These are phyloP conservation scores for Argyresthia albistria DNA, from an alignment of 2,888 invertebrate species.

Conservation along the genomic window DNA sequence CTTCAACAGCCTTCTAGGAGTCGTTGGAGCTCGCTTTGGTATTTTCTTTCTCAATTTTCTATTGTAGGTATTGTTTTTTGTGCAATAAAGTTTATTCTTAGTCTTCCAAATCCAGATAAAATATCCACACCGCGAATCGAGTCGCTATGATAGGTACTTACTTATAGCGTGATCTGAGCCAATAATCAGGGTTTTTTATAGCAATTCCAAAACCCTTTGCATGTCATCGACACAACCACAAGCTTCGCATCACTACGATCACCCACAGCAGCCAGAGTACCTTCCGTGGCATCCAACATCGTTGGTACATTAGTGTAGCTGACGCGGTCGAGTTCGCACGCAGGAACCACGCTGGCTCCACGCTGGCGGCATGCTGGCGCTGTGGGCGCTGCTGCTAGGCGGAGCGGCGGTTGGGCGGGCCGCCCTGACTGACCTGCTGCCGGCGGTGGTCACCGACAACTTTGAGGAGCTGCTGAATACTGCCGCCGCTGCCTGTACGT, in stretches of 20 bases:
- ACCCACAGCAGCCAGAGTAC: background rate
- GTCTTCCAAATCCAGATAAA: no score
- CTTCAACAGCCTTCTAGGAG: no score
- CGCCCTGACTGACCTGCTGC: conserved; percentile 23
- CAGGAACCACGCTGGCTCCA: background rate
- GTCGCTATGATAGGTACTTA: no score
- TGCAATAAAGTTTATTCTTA: no score
- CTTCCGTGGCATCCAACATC: background rate
- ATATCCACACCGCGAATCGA: no score
- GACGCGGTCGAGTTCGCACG: background rate
- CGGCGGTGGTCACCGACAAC: conserved; percentile 24
- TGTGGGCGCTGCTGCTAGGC: conserved; percentile 3
- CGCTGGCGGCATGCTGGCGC: background rate
- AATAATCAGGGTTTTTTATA: no score
- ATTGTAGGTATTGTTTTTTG: no score
- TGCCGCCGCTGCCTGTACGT: conserved; percentile 35
- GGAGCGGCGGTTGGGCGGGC: conserved; percentile 11
- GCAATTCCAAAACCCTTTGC: no score
- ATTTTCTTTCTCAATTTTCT: no score
- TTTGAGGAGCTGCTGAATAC: conserved; percentile 32
- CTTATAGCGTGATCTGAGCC: no score
- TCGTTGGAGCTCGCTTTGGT: no score
- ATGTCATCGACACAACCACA: background rate
- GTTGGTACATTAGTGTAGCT: background rate
- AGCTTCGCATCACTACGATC: background rate